Conservation (phyloP, 2,113 vertebrate species). For the Nanger granti region DNA sequence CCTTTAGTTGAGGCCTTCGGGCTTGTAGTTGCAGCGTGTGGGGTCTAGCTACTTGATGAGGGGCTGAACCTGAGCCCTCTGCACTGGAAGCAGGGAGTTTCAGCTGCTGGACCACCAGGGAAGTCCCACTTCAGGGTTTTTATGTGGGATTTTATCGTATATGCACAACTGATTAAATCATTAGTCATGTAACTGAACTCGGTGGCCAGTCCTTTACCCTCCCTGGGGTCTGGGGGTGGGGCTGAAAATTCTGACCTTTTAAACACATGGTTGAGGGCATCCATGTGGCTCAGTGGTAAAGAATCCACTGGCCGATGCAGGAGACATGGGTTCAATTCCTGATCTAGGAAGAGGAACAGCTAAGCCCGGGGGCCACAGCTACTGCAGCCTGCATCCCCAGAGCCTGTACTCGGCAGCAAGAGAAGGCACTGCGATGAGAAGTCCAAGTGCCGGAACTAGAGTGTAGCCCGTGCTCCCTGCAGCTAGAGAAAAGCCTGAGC, state of each 20-base stretch:
- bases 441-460: not conserved
- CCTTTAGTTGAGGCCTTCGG: not conserved
- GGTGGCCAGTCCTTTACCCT: not conserved
- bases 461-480: not conserved
- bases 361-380: not conserved
- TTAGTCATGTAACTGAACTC: not conserved
- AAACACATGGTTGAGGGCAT: not conserved
- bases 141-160: not conserved
- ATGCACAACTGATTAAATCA: not conserved
- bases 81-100: not conserved
- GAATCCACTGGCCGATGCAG: not conserved
- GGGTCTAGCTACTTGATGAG: not conserved
- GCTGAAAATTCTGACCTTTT: not conserved
- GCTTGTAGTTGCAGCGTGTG: not conserved
- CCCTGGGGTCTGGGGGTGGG: not conserved
- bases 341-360: not conserved
- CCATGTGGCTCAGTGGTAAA: not conserved
- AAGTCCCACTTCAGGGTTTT: not conserved
- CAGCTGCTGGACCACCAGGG: not conserved
- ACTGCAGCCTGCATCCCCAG: not conserved
- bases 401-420: not conserved
- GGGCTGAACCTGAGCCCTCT: not conserved
- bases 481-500: not conserved
- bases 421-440: not conserved
- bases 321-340: not conserved